Percentiles rank a stretch among this genome's conserved stretches.
phyloP scores from a whole-genome alignment of 1,140 invertebrate species.

The Bombus pascuorum region DNA sequence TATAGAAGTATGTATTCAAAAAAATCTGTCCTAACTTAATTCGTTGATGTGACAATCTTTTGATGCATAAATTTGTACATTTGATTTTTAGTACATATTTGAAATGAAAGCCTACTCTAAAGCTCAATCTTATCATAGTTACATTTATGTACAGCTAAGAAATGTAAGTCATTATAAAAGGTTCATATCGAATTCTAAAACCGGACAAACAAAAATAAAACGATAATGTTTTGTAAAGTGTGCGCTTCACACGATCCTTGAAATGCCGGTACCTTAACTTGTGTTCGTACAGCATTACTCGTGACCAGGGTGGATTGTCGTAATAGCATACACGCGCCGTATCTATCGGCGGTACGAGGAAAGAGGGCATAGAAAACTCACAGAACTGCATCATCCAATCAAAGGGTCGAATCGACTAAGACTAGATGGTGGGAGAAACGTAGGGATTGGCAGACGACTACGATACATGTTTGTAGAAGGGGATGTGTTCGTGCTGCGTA shows the following conservation, averaged over 20 bases:
- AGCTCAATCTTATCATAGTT: constrained; percentile 13
- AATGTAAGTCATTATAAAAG: background rate
- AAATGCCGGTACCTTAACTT: constrained; percentile 41
- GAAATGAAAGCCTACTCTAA: background rate
- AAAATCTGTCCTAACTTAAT: background rate
- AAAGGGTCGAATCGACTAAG: constrained; percentile 51
- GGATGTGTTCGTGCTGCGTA: constrained; percentile 60
- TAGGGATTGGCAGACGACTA: constrained; percentile 60
- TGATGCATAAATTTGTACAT: background rate
- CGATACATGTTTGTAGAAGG: constrained; percentile 55
- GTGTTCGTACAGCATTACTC: constrained; percentile 58
- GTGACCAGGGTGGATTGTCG: constrained; percentile 40
- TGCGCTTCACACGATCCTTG: constrained; percentile 11
- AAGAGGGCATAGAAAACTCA: constrained; percentile 60
- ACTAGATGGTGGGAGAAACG: constrained; percentile 38
- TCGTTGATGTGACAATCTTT: background rate
- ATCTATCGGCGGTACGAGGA: constrained; percentile 52
- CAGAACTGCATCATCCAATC: constrained; percentile 56
- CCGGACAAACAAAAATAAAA: constrained; percentile 9
- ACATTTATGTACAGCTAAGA: background rate
- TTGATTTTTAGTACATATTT: background rate
- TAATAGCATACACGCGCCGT: constrained; percentile 58
- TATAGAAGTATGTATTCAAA: background rate
- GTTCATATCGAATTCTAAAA: background rate
- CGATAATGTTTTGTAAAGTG: constrained; percentile 9